These are phyloP conservation scores for Crocodylus rhombifer DNA, from an alignment of 2,797 vertebrate genomes.

Conservation along the genomic window DNA sequence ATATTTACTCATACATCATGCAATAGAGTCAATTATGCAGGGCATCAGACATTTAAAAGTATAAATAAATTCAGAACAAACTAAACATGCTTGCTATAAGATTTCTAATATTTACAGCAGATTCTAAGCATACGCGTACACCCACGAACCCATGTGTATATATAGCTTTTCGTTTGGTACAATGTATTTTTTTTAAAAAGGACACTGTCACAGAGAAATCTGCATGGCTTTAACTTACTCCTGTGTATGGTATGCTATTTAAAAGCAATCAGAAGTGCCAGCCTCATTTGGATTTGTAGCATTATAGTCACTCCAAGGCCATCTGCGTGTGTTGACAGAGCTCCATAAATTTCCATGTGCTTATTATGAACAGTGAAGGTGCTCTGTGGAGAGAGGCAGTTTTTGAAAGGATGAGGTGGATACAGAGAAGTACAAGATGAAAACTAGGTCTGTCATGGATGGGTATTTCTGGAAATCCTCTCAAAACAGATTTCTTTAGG, in stretches of 20 bases:
- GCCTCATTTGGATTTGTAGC: slow-evolving; percentile 40
- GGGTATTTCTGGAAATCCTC: not conserved
- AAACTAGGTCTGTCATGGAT: not conserved
- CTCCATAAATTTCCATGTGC: not conserved
- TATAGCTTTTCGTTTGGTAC: slow-evolving; percentile 45
- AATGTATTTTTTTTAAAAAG: slow-evolving; percentile 24
- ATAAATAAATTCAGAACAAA: slow-evolving; percentile 35
- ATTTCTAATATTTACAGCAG: slow-evolving; percentile 30
- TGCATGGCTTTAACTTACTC: slow-evolving; percentile 19
- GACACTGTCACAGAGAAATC: slow-evolving; percentile 7
- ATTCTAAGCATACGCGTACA: not conserved
- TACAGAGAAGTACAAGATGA: not conserved
- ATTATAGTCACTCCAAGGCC: slow-evolving; percentile 9
- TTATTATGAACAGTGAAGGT: not conserved
- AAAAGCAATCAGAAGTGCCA: slow-evolving; percentile 50
- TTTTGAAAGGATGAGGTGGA: not conserved
- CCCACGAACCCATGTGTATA: not conserved
- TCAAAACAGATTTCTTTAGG: slow-evolving; percentile 21
- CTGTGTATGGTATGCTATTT: not conserved
- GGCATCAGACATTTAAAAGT: slow-evolving; percentile 28
- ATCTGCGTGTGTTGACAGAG: slow-evolving; percentile 13
- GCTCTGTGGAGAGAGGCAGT: not conserved
- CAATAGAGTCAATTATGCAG: slow-evolving; percentile 31
- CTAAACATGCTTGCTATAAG: not conserved
- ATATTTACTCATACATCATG: slow-evolving; percentile 6